Base-by-base conservation (phyloP, 2,113 vertebrate genomes). In the Cavia aperea region DNA sequence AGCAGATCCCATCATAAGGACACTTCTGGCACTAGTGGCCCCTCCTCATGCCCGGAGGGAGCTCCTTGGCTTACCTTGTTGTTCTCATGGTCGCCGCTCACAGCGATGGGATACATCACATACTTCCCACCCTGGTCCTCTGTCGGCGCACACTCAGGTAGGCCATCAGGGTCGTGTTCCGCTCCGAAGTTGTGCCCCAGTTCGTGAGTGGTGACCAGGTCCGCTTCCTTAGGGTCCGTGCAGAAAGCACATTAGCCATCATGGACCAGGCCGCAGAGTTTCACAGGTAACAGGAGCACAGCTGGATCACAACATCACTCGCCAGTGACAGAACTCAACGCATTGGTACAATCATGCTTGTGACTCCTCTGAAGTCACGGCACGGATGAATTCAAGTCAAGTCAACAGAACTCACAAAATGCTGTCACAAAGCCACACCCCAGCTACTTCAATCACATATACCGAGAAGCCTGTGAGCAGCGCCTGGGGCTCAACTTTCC, bases 151-250 rank as follows among this genome's bases (percentile, higher is more conserved):
- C 99, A 99, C 81, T 97, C 92, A 4, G 97, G 92, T 72, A 99
- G 97, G 87, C 98, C 98, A 94, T 99, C 99, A 0, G 99, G 99
- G 95, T 99, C 99, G 0, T 99, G 99, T 95, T 99, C 99, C 26
- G 99, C 99, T 94, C 99, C 99, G 70, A 99, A 99, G 97, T 99
- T 99, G 95, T 99, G 99, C 43, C 99, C 99, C 4, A 99, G 96
- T 89, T 99, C 99, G 87, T 99, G 99, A 31, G 99, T 99, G 2
- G 99, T 99, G 87, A 99, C 99, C 94, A 99, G 96, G 96, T 99
- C 99, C 1, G 99, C 99, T 97, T 99, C 99, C 99, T 99, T 95
- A 96, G 96, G 75, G 70, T 82, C 2, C 31, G 86, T 2, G 23
- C 11, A 82, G 24, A 23, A 54, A 92, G 94, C 73, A 49, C n/a